Percentiles rank a stretch among this genome's conserved stretches.
These are phyloP conservation scores for Drosophila ficusphila DNA, from an alignment of 1,140 invertebrate species.

Conservation along the genomic window DNA sequence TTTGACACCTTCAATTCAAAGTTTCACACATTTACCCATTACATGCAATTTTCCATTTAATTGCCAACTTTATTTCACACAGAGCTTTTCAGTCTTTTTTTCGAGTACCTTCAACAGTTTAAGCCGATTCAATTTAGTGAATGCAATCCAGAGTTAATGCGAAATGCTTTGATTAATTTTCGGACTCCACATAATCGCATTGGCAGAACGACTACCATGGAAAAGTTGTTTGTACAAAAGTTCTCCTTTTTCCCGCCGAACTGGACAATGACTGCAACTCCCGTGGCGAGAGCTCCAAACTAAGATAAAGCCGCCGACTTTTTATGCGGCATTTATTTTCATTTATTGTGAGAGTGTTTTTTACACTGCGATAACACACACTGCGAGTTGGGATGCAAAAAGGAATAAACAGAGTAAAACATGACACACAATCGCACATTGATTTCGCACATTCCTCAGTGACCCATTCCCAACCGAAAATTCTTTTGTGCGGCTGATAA, in stretches of 20 bases:
- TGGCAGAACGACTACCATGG: constrained; percentile 12
- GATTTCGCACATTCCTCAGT: constrained; percentile 53
- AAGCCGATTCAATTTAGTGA: constrained; percentile 47
- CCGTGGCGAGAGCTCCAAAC: constrained; percentile 44
- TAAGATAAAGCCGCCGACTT: constrained; percentile 53
- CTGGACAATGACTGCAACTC: constrained; percentile 17
- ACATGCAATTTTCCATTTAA: constrained; percentile 20
- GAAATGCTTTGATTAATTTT: constrained; percentile 46
- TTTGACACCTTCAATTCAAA: neutral
- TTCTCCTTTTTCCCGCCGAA: constrained; percentile 6
- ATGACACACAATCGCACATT: constrained; percentile 50
- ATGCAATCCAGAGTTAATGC: constrained; percentile 40
- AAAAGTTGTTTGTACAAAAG: constrained; percentile 33
- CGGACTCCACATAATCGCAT: constrained; percentile 28
- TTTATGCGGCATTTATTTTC: constrained; percentile 56
- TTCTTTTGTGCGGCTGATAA: constrained; percentile 68
- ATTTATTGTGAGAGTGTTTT: constrained; percentile 46
- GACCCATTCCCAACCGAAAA: constrained; percentile 8
- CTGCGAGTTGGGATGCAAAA: neutral
- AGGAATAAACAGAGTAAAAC: constrained; percentile 7
- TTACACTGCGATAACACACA: constrained; percentile 14
- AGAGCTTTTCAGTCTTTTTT: neutral
- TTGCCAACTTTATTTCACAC: constrained; percentile 3
- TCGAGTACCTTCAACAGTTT: constrained; percentile 21
- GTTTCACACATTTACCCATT: constrained; percentile 4